These are phyloP conservation scores for Psittacula derbiana DNA, from an alignment of 2,797 vertebrate species.

Conservation along the genomic window DNA sequence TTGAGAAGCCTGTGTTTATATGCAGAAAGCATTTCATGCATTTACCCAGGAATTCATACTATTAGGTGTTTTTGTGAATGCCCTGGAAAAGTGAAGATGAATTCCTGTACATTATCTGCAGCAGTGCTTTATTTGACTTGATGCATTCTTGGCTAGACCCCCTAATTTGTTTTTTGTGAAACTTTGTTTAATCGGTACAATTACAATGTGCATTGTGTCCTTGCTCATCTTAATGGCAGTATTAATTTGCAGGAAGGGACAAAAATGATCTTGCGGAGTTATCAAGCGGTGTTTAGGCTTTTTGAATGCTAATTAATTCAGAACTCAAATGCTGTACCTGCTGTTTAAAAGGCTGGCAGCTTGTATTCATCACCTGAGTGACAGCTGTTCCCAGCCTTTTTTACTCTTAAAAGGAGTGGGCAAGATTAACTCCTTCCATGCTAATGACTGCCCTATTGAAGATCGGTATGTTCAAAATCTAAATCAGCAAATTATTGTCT, in stretches of 20 bases:
- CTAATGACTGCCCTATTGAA: slow-evolving; percentile 46
- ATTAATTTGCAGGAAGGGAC: slow-evolving; percentile 67
- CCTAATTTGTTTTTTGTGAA: slow-evolving; percentile 29
- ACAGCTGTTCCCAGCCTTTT: slow-evolving; percentile 76
- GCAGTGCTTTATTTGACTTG: neutral
- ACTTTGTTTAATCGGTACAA: slow-evolving; percentile 41
- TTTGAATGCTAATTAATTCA: slow-evolving; percentile 80
- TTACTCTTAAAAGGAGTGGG: slow-evolving; percentile 42
- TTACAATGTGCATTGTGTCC: slow-evolving; percentile 45
- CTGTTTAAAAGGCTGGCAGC: slow-evolving; percentile 76
- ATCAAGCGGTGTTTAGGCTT: slow-evolving; percentile 58
- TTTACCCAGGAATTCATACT: neutral
- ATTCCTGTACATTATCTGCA: neutral
- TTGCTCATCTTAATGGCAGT: slow-evolving; percentile 59
- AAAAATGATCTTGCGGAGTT: slow-evolving; percentile 62
- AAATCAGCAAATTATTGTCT: neutral
- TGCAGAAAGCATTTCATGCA: neutral
- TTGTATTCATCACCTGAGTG: slow-evolving; percentile 80
- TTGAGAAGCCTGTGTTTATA: neutral
- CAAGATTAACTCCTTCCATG: slow-evolving; percentile 69
- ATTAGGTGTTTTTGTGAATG: neutral
- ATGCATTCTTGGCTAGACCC: slow-evolving; percentile 24
- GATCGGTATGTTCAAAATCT: neutral
- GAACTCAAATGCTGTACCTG: slow-evolving; percentile 71
- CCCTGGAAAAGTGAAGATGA: neutral